These are phyloP conservation scores for Cataglyphis hispanica DNA, from an alignment of 1,140 invertebrate species.

Conservation along the genomic window DNA sequence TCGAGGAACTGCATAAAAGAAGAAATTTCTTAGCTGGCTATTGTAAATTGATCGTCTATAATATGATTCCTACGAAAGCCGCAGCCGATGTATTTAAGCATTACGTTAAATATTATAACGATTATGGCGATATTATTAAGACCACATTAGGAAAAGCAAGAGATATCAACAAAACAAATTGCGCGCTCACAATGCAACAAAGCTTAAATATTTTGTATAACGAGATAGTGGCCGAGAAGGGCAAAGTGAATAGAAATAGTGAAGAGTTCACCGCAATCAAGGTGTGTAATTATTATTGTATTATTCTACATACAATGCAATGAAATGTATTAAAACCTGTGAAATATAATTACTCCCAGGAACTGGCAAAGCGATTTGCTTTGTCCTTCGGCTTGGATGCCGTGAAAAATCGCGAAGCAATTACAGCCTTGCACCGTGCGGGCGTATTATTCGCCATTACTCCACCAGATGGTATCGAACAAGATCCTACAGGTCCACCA, in stretches of 20 bases:
- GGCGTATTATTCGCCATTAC: slow-evolving; percentile 96
- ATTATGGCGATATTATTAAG: slow-evolving; percentile 99
- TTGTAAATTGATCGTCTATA: slow-evolving; percentile 99
- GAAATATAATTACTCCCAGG: slow-evolving; percentile 85
- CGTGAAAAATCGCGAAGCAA: slow-evolving; percentile 98
- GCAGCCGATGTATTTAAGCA: slow-evolving; percentile 98
- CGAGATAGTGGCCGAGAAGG: slow-evolving; percentile 90
- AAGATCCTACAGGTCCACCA: slow-evolving; percentile 92
- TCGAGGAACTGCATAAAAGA: slow-evolving; percentile 98
- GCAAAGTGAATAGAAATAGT: slow-evolving; percentile 89
- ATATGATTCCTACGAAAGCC: slow-evolving; percentile 96
- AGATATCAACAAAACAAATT: slow-evolving; percentile 99
- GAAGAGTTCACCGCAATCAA: slow-evolving; percentile 95
- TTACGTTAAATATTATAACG: slow-evolving; percentile 99
- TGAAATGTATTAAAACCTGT: slow-evolving; percentile 12
- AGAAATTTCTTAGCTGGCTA: slow-evolving; percentile 98
- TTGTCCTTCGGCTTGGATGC: slow-evolving; percentile 99
- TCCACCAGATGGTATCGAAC: slow-evolving; percentile 87
- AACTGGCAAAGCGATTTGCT: slow-evolving; percentile 98
- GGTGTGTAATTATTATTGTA: slow-evolving; percentile 83
- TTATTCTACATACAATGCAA: background rate
- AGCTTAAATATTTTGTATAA: slow-evolving; percentile 95
- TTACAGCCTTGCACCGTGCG: slow-evolving; percentile 97
- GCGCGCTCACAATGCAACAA: slow-evolving; percentile 97
- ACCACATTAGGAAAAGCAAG: slow-evolving; percentile 97